Conservation (phyloP, 2,888 invertebrate species). For the Drosophila affinis region DNA sequence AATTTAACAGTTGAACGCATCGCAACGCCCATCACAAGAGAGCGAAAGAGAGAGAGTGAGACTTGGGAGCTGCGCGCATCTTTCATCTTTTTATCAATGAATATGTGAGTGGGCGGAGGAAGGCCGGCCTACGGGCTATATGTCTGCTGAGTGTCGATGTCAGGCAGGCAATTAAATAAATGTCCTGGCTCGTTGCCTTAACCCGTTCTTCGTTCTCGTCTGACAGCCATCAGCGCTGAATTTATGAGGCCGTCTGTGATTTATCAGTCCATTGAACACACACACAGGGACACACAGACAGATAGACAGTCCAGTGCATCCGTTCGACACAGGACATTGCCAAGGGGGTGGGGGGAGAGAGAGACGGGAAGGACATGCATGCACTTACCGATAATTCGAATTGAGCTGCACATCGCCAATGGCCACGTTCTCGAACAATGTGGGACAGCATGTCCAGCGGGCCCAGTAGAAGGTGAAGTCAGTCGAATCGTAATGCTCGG, state of each 20-base stretch:
- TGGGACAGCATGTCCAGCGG: conserved; percentile 88
- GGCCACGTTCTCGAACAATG: conserved; percentile 94
- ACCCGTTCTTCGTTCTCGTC: conserved; percentile 41
- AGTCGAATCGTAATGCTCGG: conserved; percentile 88
- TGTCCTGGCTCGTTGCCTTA: conserved; percentile 55
- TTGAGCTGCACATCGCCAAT: conserved; percentile 92
- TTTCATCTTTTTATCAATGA: conserved; percentile 65
- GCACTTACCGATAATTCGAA: conserved; percentile 91
- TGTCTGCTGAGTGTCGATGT: conserved; percentile 54
- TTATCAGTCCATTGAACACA: conserved; percentile 75
- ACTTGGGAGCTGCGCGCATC: conserved; percentile 62
- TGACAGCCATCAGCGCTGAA: conserved; percentile 75
- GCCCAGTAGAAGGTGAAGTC: conserved; percentile 95
- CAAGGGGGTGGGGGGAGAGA: conserved; percentile 10
- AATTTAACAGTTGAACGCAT: conserved; percentile 73
- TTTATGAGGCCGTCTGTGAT: conserved; percentile 75
- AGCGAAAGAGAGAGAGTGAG: conserved; percentile 1
- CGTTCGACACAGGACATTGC: background rate
- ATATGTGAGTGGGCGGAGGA: background rate
- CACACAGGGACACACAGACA: conserved; percentile 1
- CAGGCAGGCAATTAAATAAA: conserved; percentile 75
- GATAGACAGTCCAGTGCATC: background rate
- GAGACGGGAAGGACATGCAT: conserved; percentile 7
- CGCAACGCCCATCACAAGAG: conserved; percentile 10
- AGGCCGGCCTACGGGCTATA: conserved; percentile 7